Conservation (phyloP, 2,888 invertebrate species). For the Drosophila ezoana region DNA sequence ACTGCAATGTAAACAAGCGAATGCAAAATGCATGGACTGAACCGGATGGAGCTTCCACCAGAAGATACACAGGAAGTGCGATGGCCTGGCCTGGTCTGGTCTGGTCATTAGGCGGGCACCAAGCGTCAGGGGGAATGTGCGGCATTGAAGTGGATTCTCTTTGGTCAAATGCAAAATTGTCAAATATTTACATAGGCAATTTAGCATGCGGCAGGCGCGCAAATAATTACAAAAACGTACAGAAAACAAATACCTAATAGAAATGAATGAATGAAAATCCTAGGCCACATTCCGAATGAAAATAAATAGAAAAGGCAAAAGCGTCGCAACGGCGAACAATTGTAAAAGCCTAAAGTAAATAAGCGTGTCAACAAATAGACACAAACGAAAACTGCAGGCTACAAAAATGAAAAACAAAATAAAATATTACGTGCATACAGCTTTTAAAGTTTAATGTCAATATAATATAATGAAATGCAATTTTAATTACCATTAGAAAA, state of each 20-base stretch:
- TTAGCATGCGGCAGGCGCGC: slow-evolving; percentile 76
- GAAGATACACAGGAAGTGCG: slow-evolving; percentile 53
- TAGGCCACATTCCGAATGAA: slow-evolving; percentile 37
- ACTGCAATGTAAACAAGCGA: slow-evolving; percentile 61
- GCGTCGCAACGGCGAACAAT: slow-evolving; percentile 53
- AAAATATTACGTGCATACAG: not conserved
- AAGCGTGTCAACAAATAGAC: slow-evolving; percentile 42
- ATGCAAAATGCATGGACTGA: slow-evolving; percentile 50
- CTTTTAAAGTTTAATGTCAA: slow-evolving; percentile 4
- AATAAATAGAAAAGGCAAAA: slow-evolving; percentile 43
- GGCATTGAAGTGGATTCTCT: slow-evolving; percentile 32
- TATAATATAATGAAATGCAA: slow-evolving; percentile 15
- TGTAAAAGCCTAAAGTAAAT: slow-evolving; percentile 53
- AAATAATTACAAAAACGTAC: slow-evolving; percentile 79
- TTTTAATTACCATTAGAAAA: slow-evolving; percentile 8
- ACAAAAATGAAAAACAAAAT: slow-evolving; percentile 12
- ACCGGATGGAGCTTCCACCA: slow-evolving; percentile 43
- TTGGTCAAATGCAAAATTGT: slow-evolving; percentile 74
- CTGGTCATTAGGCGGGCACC: slow-evolving; percentile 61
- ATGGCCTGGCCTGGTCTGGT: slow-evolving; percentile 24
- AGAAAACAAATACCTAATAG: slow-evolving; percentile 78
- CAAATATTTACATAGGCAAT: slow-evolving; percentile 82
- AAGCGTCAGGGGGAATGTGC: not conserved
- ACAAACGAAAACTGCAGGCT: slow-evolving; percentile 33
- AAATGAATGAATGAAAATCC: slow-evolving; percentile 57